These are phyloP conservation scores for Xiphorhynchus elegans DNA, from an alignment of 2,113 vertebrate species.

Conservation along the genomic window DNA sequence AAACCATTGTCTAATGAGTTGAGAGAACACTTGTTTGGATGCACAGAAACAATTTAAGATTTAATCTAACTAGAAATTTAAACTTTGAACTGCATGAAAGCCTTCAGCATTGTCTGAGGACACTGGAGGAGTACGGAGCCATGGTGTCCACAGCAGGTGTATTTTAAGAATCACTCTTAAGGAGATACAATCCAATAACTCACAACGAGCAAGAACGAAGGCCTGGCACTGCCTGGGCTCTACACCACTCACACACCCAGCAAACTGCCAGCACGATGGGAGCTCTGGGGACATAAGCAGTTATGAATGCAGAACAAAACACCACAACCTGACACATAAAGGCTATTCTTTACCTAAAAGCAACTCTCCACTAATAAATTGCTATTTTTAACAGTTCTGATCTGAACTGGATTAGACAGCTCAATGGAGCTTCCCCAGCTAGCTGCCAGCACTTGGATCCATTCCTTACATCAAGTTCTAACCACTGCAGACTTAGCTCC, in stretches of 20 bases:
- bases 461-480: neutral
- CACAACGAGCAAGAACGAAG: neutral
- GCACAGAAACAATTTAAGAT: neutral
- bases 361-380: neutral
- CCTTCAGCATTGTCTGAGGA: neutral
- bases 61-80: neutral
- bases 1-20: neutral
- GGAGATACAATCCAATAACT: neutral
- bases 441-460: neutral
- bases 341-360: neutral
- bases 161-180: neutral
- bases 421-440: neutral
- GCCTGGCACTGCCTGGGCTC: neutral
- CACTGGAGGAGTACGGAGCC: neutral
- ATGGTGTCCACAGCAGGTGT: neutral
- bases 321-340: neutral
- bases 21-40: neutral
- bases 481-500: neutral
- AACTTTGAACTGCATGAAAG: neutral
- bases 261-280: neutral
- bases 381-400: neutral
- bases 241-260: neutral
- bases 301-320: neutral
- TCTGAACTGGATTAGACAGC: neutral
- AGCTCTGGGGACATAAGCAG: neutral